A percentile compares a stretch with the other conserved stretches of the same genome.
Conservation (phyloP, 2,797 vertebrate genomes). For the Garrulus glandarius region DNA sequence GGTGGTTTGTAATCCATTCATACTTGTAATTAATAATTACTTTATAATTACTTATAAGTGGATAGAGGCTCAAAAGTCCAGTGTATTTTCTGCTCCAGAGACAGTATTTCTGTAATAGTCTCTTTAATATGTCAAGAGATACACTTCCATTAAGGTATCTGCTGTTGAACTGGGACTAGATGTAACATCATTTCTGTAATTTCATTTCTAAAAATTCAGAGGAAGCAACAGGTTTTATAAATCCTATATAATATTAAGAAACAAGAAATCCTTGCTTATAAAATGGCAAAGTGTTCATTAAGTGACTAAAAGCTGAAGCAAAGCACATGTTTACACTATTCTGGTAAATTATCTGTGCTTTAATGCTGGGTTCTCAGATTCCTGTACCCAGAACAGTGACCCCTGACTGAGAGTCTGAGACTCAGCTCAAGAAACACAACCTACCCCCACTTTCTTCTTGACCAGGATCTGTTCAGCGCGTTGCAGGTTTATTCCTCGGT, state of each 20-base stretch:
- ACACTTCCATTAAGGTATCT: neutral
- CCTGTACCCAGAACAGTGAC: neutral
- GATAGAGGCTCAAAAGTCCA: conserved; percentile 21
- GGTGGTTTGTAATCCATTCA: conserved; percentile 69
- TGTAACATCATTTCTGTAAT: neutral
- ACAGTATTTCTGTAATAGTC: neutral
- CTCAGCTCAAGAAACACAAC: neutral
- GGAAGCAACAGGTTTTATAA: neutral
- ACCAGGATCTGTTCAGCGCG: accelerated
- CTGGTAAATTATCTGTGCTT: neutral
- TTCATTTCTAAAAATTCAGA: neutral
- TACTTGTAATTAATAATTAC: conserved; percentile 63
- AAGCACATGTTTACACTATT: neutral
- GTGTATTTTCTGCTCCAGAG: neutral
- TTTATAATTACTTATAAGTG: conserved; percentile 68
- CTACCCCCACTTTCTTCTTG: neutral
- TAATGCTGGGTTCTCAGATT: neutral
- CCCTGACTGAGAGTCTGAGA: neutral
- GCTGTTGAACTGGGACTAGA: neutral
- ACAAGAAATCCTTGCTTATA: neutral
- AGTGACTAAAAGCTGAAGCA: neutral
- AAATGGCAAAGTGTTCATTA: neutral
- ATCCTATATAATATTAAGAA: neutral
- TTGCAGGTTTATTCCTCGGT: neutral
- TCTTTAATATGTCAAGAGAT: neutral